Conservation (phyloP, 2,888 invertebrate species). For the Agonopterix subpropinquella region DNA sequence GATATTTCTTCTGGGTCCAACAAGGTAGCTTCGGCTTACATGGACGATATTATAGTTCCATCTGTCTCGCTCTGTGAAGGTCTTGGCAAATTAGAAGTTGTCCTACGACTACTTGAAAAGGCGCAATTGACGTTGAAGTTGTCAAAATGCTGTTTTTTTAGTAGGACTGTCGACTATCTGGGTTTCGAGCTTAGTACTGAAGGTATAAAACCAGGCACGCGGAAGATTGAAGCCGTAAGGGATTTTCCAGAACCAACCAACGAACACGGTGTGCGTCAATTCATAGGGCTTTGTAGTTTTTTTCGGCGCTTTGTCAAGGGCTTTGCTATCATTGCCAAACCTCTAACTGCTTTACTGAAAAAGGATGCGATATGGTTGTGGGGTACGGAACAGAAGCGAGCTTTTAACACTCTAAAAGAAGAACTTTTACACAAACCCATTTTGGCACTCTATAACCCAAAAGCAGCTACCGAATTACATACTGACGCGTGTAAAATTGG, state of each 20-base stretch:
- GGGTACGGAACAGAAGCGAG: constrained; percentile 12
- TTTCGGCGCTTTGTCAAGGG: constrained; percentile 10
- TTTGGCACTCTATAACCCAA: neutral
- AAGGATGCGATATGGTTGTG: constrained; percentile 12
- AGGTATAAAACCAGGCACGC: constrained; percentile 10
- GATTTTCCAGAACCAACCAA: constrained; percentile 8
- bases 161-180: constrained; percentile 11
- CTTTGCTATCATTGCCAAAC: constrained; percentile 9
- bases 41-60: constrained; percentile 9
- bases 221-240: constrained; percentile 10
- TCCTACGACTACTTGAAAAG: neutral
- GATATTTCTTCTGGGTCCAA: neutral
- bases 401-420: constrained; percentile 16
- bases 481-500: constrained; percentile 33
- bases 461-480: constrained; percentile 23
- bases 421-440: constrained; percentile 14
- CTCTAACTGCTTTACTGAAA: constrained; percentile 9
- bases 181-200: constrained; percentile 8
- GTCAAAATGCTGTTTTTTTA: constrained; percentile 9
- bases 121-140: constrained; percentile 6
- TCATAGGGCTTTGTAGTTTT: constrained; percentile 10
- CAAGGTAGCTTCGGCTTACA: constrained; percentile 8
- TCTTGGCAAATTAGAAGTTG: neutral
- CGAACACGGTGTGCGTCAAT: constrained; percentile 10
- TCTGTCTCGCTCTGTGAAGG: neutral